Percentiles rank a stretch among this genome's conserved stretches.
Conservation (phyloP, 2,113 vertebrate species). For the Scomber colias region DNA sequence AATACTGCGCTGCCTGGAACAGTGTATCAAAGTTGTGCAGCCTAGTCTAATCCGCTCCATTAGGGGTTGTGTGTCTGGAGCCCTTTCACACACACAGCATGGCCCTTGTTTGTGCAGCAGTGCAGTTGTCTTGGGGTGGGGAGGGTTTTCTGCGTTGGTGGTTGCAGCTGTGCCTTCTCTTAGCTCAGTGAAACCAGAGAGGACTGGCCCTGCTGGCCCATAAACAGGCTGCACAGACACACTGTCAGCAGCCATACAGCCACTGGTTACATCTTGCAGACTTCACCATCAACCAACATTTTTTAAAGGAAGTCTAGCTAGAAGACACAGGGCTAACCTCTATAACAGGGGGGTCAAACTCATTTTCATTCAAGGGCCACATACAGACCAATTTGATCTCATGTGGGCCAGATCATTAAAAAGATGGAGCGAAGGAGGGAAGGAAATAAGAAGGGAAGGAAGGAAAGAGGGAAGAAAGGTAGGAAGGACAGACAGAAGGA, state of each 20-base stretch:
- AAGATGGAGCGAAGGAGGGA: too few species aligned
- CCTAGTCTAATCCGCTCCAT: conserved; percentile 81
- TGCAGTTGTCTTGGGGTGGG: conserved; percentile 89
- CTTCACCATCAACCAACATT: conserved; percentile 19
- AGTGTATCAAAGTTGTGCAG: conserved; percentile 67
- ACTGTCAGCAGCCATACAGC: conserved; percentile 58
- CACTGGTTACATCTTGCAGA: conserved; percentile 46
- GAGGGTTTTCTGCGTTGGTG: conserved; percentile 76
- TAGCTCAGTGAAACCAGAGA: conserved; percentile 87
- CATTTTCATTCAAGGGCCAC: too few species aligned
- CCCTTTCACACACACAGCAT: conserved; percentile 85
- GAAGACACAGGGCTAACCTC: conserved; percentile 1
- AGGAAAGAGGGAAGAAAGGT: too few species aligned
- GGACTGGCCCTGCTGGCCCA: conserved; percentile 76
- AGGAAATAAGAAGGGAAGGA: too few species aligned
- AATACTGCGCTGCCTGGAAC: conserved; percentile 44
- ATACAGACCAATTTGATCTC: too few species aligned
- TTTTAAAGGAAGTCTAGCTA: conserved; percentile 16
- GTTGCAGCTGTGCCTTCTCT: conserved; percentile 90
- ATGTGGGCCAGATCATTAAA: too few species aligned
- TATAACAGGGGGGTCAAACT: too few species aligned
- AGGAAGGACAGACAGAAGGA: too few species aligned
- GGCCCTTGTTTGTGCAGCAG: conserved; percentile 85
- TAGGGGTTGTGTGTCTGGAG: conserved; percentile 79
- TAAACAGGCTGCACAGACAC: conserved; percentile 70